Evolutionary conservation across 2,113 vertebrate species (phyloP), one percentile per base, ranked within the genome.

Genomic region (Merops nubicus): DNA sequence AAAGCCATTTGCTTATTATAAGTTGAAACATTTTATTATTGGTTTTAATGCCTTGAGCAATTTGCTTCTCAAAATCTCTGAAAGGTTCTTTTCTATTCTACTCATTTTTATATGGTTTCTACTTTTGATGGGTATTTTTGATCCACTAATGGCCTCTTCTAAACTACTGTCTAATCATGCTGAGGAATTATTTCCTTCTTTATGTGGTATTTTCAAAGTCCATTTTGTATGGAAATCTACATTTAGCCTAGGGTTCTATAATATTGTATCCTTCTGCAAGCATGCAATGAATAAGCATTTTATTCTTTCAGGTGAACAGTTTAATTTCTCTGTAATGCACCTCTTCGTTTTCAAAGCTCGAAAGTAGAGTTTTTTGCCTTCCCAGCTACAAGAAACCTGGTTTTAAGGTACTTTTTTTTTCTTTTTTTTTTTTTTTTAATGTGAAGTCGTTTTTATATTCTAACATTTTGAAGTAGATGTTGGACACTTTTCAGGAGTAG

Each of bases 221-320:
- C 14, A 21, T 80, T 88, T 82, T 79, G 6, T 73, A 72, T 38
- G 40, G 8, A 22, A 88, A 43, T 60, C 62, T 85, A 47, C 26
- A 75, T 85, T 92, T 85, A 51, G 20, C 53, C 31, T 76, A 42
- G 85, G 38, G 15, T 83, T 90, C 72, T 77, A n/a, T n/a, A 81
- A 40, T 65, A 69, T 47, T 60, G 10, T 51, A 60, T 53, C 53
- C 15, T 86, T 85, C 70, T 91, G 34, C 20, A 72, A 79, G 16
- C 13, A 31, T 38, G 8, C 5, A 72, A 51, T 73, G 29, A 93
- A 79, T 42, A 90, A 72, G 14, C 21, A 50, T 82, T 93, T 92
- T 72, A 56, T 79, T 83, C 38, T 85, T 92, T 67, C 47, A 72
- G 38, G 18, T 88, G 57, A 83, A 21, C 11, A 42, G 7, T 68